Evolutionary conservation across 2,113 vertebrate species (phyloP), one percentile per base, ranked within the genome.

Genomic region (Oxygymnocypris stewartii): DNA sequence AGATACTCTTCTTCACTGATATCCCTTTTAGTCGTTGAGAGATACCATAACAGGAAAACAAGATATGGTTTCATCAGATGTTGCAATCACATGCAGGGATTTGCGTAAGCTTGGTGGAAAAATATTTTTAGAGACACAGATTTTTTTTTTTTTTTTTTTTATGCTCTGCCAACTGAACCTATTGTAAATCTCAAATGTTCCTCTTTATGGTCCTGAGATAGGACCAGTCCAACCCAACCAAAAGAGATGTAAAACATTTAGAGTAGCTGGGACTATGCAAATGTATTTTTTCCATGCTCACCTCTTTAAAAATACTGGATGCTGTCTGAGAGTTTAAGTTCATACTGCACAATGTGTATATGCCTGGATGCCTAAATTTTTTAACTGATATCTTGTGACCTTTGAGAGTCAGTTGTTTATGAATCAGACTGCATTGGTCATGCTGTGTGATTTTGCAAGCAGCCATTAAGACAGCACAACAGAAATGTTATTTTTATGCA

Each of bases 161-260:
- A 73, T 42, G 35, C 51, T 44, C 49, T 81, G 65, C 51, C 67
- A 81, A 9, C 75, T 37, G 47, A 79, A 67, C 23, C 12, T 37
- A 13, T 67, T 85, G 76, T 37, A 54, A 76, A n/a, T 67, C 28
- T 65, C 42, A 59, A 73, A 73, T 73, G 47, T 44, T 69, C 12
- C 28, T 54, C 61, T 71, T 42, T 51, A 57, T 69, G 61, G 31
- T 49, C 28, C 47, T 54, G 61, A 83, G 79, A 88, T 86, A 49
- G 51, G 31, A 28, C 51, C 25, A 63, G 40, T 13, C 54, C 57
- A 31, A 9, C 23, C 13, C 14, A 78, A 23, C 59, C 81, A 84
- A 81, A 81, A 6, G 35, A 67, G 18, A 87, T 89, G 85, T 44
- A 84, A 89, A 79, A 75, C 87, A 49, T 67, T 74, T 7, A 65